Conservation (phyloP, 2,113 vertebrate genomes). For the Etia nguti region DNA sequence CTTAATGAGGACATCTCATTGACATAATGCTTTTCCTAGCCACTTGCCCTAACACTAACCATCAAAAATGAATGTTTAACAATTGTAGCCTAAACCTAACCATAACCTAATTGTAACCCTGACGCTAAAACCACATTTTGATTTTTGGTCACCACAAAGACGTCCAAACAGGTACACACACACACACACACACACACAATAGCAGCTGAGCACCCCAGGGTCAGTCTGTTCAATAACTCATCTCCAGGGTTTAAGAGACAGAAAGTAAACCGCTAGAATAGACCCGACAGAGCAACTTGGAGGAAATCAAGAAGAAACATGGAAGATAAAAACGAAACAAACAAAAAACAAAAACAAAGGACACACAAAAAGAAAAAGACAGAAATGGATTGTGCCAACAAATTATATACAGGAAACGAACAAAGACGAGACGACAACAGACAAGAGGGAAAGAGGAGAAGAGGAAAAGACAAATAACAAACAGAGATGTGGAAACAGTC, state of each 20-base stretch:
- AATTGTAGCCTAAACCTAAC: background rate
- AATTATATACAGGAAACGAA: background rate
- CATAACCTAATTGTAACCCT: background rate
- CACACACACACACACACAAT: background rate
- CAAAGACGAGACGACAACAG: background rate
- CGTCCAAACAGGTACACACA: accelerated
- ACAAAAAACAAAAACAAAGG: background rate
- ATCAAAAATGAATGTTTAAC: background rate
- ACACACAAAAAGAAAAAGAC: background rate
- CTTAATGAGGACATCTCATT: background rate
- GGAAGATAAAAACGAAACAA: accelerated
- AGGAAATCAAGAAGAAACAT: background rate
- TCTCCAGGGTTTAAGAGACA: background rate
- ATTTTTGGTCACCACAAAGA: background rate
- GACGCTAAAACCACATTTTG: background rate
- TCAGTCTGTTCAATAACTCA: slow-evolving; percentile 61
- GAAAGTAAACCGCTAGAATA: slow-evolving; percentile 28
- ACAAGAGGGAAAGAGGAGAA: background rate
- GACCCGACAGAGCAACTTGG: background rate
- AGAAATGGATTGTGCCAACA: background rate
- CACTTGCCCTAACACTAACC: background rate
- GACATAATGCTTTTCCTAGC: background rate
- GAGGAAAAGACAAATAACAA: background rate
- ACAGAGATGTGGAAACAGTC: background rate
- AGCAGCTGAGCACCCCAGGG: slow-evolving; percentile 9